Conservation (phyloP, 2,888 invertebrate species). For the Penaeus monodon region DNA sequence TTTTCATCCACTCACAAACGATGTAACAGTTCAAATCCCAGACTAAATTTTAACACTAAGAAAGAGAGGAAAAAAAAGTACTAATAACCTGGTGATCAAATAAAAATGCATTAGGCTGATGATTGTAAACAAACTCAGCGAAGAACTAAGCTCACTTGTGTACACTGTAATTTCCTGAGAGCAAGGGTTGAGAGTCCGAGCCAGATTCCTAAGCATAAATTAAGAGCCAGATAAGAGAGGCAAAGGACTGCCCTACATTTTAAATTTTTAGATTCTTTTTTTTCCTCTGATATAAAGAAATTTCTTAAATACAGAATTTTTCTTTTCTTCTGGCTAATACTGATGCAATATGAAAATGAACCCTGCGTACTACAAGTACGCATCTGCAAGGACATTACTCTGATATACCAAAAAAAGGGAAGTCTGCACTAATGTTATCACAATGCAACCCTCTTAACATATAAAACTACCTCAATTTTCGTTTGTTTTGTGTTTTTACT, state of each 20-base stretch:
- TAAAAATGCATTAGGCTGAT: conserved; percentile 26
- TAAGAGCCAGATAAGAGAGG: background rate
- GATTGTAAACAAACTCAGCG: conserved; percentile 12
- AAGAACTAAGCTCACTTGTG: conserved; percentile 42
- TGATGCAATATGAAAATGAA: too few relatives aligned
- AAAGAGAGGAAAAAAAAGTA: conserved; percentile 18
- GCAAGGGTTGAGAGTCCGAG: conserved; percentile 36
- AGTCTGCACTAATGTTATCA: conserved; percentile 23
- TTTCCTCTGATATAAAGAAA: background rate
- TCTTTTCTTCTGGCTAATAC: too few relatives aligned
- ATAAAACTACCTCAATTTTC: background rate
- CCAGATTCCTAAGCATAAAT: conserved; percentile 16
- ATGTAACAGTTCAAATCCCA: background rate
- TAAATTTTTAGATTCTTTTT: background rate
- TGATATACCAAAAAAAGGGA: conserved; percentile 8
- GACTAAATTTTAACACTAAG: too few relatives aligned
- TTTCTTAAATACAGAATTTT: background rate
- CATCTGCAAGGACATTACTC: too few relatives aligned
- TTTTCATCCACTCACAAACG: background rate
- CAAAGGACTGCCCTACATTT: too few relatives aligned
- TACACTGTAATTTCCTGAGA: conserved; percentile 50
- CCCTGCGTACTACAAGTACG: too few relatives aligned
- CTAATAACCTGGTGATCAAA: background rate
- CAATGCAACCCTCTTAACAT: conserved; percentile 10
- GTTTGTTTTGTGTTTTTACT: too few relatives aligned